These are phyloP conservation scores for Hyles vespertilio DNA, from an alignment of 1,140 invertebrate genomes.

Conservation along the genomic window DNA sequence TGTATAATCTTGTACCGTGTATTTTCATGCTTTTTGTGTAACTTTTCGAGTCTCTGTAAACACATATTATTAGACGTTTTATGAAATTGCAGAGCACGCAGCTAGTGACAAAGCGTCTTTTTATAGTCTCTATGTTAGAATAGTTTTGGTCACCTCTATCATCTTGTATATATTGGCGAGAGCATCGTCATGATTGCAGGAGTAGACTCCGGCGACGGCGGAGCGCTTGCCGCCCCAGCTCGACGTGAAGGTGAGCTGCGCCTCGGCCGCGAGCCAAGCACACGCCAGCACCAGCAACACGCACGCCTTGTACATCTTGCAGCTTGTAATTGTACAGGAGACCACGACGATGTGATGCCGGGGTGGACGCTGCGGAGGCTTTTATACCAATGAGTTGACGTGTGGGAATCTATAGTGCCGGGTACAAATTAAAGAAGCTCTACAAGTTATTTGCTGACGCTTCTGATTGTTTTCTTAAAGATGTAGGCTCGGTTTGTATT, in stretches of 20 bases:
- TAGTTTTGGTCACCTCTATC: conserved; percentile 44
- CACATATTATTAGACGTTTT: too few species aligned
- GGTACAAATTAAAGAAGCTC: conserved; percentile 5
- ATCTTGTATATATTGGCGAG: conserved; percentile 50
- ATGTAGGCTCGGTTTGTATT: too few species aligned
- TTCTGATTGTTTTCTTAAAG: too few species aligned
- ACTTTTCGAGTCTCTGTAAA: too few species aligned
- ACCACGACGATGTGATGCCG: conserved; percentile 3
- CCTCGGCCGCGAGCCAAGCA: conserved; percentile 35
- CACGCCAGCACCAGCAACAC: conserved; percentile 43
- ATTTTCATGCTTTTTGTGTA: too few species aligned
- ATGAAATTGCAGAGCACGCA: too few species aligned
- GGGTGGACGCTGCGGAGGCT: neutral
- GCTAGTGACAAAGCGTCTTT: too few species aligned
- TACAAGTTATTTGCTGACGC: neutral
- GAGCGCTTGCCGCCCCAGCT: conserved; percentile 64
- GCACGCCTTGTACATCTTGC: conserved; percentile 45
- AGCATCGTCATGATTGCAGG: conserved; percentile 50
- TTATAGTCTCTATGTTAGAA: too few species aligned
- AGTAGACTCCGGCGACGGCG: conserved; percentile 21
- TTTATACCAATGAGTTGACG: conserved; percentile 3
- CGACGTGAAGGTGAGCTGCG: conserved; percentile 59
- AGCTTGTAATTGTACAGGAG: neutral
- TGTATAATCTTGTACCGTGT: too few species aligned
- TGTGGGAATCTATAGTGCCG: too few species aligned